These are phyloP conservation scores for Somateria mollissima DNA, from an alignment of 2,797 vertebrate species.

Conservation along the genomic window DNA sequence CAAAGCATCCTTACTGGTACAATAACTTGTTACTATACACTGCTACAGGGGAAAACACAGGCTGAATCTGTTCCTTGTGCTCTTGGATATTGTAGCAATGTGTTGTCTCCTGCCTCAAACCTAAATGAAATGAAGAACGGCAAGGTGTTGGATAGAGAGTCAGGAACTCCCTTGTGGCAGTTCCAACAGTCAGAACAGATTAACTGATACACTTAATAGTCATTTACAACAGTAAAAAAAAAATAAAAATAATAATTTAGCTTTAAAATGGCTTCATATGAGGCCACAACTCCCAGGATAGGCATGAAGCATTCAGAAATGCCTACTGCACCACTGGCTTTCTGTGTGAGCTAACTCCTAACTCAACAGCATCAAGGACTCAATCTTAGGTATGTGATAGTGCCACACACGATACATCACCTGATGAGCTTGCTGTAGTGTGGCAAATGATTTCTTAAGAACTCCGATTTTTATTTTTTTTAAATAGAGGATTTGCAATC, in stretches of 20 bases:
- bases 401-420: neutral
- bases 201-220: accelerated
- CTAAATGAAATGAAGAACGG: neutral
- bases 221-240: neutral
- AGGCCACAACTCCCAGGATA: accelerated
- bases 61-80: neutral
- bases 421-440: neutral
- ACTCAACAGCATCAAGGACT: neutral
- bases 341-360: neutral
- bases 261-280: accelerated
- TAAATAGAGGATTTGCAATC: slow-evolving; percentile 27
- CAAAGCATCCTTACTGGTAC: neutral
- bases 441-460: neutral
- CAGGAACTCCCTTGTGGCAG: neutral
- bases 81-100: neutral
- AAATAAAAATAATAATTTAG: too few relatives aligned
- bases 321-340: accelerated
- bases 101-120: neutral
- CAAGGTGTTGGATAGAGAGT: neutral
- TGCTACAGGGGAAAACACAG: neutral
- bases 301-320: accelerated
- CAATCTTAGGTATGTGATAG: accelerated
- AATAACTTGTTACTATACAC: neutral
- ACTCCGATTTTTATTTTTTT: neutral
- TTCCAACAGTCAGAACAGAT: neutral